A percentile compares a stretch with the other conserved stretches of the same genome.
These are phyloP conservation scores for Girardinichthys multiradiatus DNA, from an alignment of 2,113 vertebrate species.

Conservation along the genomic window DNA sequence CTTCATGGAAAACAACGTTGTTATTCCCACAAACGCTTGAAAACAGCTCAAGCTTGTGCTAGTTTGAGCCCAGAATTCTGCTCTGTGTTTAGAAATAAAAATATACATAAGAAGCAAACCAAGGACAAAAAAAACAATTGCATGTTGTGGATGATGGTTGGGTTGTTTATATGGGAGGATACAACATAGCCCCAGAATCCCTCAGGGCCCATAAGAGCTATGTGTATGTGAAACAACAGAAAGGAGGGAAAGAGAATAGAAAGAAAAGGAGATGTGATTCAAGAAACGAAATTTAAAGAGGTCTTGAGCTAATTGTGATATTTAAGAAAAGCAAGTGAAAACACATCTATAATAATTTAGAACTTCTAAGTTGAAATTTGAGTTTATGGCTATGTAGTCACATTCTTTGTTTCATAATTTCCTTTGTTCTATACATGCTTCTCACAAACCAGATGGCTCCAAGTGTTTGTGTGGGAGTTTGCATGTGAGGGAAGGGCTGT, in stretches of 20 bases:
- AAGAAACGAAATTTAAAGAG: constrained; percentile 47
- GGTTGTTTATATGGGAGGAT: constrained; percentile 75
- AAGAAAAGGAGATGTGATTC: constrained; percentile 27
- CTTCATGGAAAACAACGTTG: constrained; percentile 66
- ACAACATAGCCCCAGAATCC: constrained; percentile 65
- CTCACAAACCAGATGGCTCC: constrained; percentile 50
- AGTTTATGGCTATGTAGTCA: not conserved
- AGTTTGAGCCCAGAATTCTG: constrained; percentile 50
- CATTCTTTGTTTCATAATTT: constrained; percentile 11
- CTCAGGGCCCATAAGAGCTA: constrained; percentile 58
- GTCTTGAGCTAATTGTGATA: constrained; percentile 14
- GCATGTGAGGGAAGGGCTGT: constrained; percentile 4
- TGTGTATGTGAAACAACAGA: constrained; percentile 70
- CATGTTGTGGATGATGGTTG: constrained; percentile 62
- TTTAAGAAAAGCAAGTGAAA: constrained; percentile 3
- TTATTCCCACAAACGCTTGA: constrained; percentile 59
- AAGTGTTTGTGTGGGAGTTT: constrained; percentile 19
- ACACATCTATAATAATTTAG: not conserved
- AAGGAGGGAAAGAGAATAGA: constrained; percentile 45
- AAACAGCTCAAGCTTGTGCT: constrained; percentile 30
- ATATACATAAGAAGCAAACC: constrained; percentile 64
- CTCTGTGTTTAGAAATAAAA: constrained; percentile 57
- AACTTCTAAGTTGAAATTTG: not conserved
- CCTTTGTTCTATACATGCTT: constrained; percentile 20
- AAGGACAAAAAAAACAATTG: constrained; percentile 27